A percentile compares a stretch with the other conserved stretches of the same genome.
phyloP scores from a whole-genome alignment of 2,113 vertebrate species.

The Chionis minor region DNA sequence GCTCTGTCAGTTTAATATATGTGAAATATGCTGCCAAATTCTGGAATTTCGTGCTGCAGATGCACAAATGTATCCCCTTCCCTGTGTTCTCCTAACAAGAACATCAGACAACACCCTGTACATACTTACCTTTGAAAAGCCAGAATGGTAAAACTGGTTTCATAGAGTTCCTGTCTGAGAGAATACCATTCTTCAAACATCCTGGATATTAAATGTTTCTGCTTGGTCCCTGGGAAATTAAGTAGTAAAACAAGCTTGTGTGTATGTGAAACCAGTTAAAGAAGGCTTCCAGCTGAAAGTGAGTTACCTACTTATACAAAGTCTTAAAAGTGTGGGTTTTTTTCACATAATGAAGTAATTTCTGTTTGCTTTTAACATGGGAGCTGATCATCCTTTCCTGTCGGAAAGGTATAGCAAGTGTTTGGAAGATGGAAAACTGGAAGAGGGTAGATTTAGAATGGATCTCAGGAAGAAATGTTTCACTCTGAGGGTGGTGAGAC shows the following conservation, averaged over 20 bases:
- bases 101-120: not conserved
- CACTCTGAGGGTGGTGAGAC: too few relatives aligned
- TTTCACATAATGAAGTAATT: not conserved
- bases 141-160: slow-evolving; percentile 35
- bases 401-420: not conserved
- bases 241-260: slow-evolving; percentile 21
- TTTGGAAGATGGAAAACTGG: not conserved
- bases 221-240: not conserved
- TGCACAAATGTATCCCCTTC: not conserved
- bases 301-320: not conserved
- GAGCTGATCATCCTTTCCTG: not conserved
- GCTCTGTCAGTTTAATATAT: not conserved
- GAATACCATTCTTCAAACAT: not conserved
- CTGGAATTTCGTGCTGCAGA: not conserved
- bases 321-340: not conserved
- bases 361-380: not conserved
- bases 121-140: slow-evolving; percentile 5
- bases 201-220: slow-evolving; percentile 13
- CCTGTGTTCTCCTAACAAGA: not conserved
- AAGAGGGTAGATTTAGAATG: too few relatives aligned
- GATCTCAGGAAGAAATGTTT: too few relatives aligned
- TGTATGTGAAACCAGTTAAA: not conserved
- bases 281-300: not conserved
- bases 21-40: not conserved
- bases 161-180: not conserved